Conservation (phyloP, 2,888 invertebrate genomes). For the Drosophila kokeensis region DNA sequence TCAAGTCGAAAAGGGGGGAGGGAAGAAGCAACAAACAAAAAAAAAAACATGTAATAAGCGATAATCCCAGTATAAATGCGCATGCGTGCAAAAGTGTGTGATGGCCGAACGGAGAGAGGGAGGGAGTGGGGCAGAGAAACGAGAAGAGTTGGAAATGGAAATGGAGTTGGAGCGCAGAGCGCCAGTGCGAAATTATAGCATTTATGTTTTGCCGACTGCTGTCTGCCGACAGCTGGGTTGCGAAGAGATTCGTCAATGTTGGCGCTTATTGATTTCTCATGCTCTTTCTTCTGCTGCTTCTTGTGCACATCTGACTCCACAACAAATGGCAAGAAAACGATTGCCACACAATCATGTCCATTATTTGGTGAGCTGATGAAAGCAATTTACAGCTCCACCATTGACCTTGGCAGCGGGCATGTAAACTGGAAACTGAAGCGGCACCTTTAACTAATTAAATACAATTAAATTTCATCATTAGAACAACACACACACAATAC, state of each 20-base stretch:
- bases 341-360: slow-evolving; percentile 39
- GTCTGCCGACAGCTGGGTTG: slow-evolving; percentile 6
- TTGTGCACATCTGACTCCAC: slow-evolving; percentile 6
- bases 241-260: slow-evolving; percentile 25
- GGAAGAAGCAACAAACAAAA: slow-evolving; percentile 11
- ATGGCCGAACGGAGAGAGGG: background rate
- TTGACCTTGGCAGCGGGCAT: slow-evolving; percentile 41
- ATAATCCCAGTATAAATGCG: slow-evolving; percentile 79
- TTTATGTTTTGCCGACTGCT: slow-evolving; percentile 50
- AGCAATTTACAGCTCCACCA: slow-evolving; percentile 58
- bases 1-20: slow-evolving; percentile 43
- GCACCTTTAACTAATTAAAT: slow-evolving; percentile 37
- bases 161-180: slow-evolving; percentile 33
- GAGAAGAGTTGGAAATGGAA: slow-evolving; percentile 1
- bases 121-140: slow-evolving; percentile 7
- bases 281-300: slow-evolving; percentile 16
- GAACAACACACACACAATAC: slow-evolving; percentile 23
- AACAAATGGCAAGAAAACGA: slow-evolving; percentile 1
- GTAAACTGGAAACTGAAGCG: slow-evolving; percentile 10
- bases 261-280: slow-evolving; percentile 74
- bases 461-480: slow-evolving; percentile 49
- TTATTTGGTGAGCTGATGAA: slow-evolving; percentile 51
- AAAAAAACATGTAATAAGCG: slow-evolving; percentile 72
- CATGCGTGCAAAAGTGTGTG: slow-evolving; percentile 62
- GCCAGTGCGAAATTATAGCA: slow-evolving; percentile 63